Evolutionary conservation across 2,888 invertebrate genomes (phyloP), one percentile per base, ranked within the genome.

Genomic region (Balanococcus diminutus): DNA sequence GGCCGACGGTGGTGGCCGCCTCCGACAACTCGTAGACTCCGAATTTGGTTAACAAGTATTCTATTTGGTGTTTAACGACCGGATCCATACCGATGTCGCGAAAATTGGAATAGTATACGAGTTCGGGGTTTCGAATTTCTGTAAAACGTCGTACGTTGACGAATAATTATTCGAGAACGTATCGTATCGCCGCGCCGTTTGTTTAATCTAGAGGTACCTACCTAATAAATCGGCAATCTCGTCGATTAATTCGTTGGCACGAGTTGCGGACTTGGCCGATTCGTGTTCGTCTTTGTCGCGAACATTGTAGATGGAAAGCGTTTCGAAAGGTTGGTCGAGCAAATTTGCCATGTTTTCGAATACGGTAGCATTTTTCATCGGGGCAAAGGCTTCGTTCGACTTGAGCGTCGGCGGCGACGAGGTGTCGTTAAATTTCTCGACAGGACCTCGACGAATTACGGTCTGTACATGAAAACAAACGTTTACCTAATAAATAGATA

Each of bases 71-170:
- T 19, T 51, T 22, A 3, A 79, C 19, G 0, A 81, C 79, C 0
- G 86, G 56, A n/a, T 86, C 86, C 5, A 81, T 22, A 16, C 86
- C 86, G 19, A 86, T 79, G 4, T 86, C 86, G 31, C 16, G 9
- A 14, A 86, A 81, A 0, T 46, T 46, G 9, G 16, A 3, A 3
- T 19, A 39, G 31, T 42, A 56, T 11, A 85, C n/a, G 3, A 42
- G 14, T 28, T 85, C 25, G n/a, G 31, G n/a, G 1, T 56, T 9
- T n/a, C 16, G 39, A 25, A 75, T 9, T 75, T 16, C 85, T 85
- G 46, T 9, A 67, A n/a, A n/a, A n/a, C n/a, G n/a, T n/a, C 36
- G 5, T 36, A 46, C 46, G 14, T 9, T 14, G n/a, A 83, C 16
- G 5, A 51, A 25, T 39, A 32, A 83, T n/a, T n/a, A n/a, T n/a